Evolutionary conservation across 1,140 invertebrate species (phyloP).

Genomic region (Carposina sasakii): DNA sequence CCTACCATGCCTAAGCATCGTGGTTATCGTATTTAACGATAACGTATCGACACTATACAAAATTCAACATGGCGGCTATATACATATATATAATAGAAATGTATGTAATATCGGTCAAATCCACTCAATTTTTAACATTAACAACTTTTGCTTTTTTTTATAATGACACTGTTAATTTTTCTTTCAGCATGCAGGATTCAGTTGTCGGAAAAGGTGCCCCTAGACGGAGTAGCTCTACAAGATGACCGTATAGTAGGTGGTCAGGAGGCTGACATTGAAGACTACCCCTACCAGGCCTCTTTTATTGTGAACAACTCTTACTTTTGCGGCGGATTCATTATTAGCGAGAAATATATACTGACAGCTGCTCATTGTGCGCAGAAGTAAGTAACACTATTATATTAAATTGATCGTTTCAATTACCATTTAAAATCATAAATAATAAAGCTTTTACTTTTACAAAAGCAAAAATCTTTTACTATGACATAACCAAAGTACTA

Average conservation of each 20-base stretch:
- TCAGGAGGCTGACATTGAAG: conserved; percentile 67
- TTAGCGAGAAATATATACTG: conserved; percentile 72
- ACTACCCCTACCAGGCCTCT: conserved; percentile 77
- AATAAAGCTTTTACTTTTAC: neutral
- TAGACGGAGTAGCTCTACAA: no score
- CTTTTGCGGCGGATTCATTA: conserved; percentile 78
- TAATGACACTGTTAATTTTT: no score
- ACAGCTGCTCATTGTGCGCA: conserved; percentile 79
- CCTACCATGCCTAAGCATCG: no score
- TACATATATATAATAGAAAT: no score
- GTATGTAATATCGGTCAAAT: no score
- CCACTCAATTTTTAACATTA: no score
- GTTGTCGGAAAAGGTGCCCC: no score
- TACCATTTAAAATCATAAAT: neutral
- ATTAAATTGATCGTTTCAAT: neutral
- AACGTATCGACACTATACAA: no score
- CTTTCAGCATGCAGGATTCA: no score
- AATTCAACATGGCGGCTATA: no score
- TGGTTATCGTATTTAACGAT: no score
- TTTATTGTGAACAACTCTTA: conserved; percentile 66
- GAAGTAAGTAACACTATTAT: conserved; percentile 36
- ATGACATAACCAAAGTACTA: neutral
- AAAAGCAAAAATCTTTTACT: neutral
- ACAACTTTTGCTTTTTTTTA: no score
- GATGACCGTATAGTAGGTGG: conserved; percentile 77